Conservation (phyloP, 1,140 invertebrate species). For the Drosophila sp. region DNA sequence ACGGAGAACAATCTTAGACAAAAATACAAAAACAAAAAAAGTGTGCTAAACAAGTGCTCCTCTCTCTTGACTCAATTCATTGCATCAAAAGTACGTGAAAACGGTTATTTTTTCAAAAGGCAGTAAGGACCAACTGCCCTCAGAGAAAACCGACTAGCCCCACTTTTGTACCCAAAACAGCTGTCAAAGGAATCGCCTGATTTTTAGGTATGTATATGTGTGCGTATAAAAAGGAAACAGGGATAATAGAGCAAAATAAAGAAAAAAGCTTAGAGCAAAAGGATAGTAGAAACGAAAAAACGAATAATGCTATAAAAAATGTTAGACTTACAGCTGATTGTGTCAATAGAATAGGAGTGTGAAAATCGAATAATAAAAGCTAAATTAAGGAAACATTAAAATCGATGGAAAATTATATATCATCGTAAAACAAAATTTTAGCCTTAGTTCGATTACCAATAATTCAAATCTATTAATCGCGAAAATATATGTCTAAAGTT, state of each 20-base stretch:
- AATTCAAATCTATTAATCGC: not conserved
- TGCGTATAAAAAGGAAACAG: slow-evolving; percentile 10
- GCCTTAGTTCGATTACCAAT: not conserved
- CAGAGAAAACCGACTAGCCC: slow-evolving; percentile 37
- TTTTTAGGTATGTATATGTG: slow-evolving; percentile 72
- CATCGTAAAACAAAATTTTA: not conserved
- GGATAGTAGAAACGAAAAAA: not conserved
- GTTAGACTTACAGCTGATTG: not conserved
- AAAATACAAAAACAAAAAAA: slow-evolving; percentile 18
- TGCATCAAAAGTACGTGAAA: slow-evolving; percentile 18
- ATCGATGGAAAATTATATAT: no score
- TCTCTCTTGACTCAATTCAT: slow-evolving; percentile 25
- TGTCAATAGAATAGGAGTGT: not conserved
- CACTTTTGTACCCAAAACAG: slow-evolving; percentile 47
- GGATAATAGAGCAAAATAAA: not conserved
- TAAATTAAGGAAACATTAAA: no score
- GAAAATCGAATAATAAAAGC: not conserved
- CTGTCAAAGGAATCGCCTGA: slow-evolving; percentile 77
- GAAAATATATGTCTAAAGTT: not conserved
- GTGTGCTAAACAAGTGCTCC: slow-evolving; percentile 21
- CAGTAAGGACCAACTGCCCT: slow-evolving; percentile 70
- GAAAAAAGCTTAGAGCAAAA: not conserved
- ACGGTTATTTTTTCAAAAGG: slow-evolving; percentile 40
- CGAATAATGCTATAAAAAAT: not conserved
- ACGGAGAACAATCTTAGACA: not conserved